Evolutionary conservation across 2,888 invertebrate species (phyloP).

Genomic region (Sylvicola cinctus): DNA sequence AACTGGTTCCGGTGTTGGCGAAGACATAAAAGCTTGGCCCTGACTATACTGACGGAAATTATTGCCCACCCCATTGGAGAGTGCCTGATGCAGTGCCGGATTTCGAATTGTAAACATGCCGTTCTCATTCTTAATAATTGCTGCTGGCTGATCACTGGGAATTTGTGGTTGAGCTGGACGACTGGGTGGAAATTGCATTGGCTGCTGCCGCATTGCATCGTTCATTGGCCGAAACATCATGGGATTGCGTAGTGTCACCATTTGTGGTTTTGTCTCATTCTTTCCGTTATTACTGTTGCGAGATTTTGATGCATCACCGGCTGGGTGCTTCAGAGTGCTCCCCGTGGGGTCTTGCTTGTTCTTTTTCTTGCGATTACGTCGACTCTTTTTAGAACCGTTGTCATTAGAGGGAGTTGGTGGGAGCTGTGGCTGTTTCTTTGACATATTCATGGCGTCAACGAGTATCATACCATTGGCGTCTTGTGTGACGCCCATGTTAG

Average conservation of each 20-base stretch:
- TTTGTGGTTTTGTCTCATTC: conserved; percentile 26
- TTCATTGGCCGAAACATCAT: conserved; percentile 42
- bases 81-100: conserved; percentile 29
- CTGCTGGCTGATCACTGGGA: conserved; percentile 30
- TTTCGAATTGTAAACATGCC: conserved; percentile 74
- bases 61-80: too few relatives aligned
- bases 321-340: conserved; percentile 3
- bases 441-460: conserved; percentile 16
- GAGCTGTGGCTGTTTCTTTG: not conserved
- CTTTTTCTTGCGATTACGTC: conserved; percentile 25
- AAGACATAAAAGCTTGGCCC: conserved; percentile 8
- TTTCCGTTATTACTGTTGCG: conserved; percentile 18
- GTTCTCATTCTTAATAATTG: conserved; percentile 46
- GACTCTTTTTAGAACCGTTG: conserved; percentile 33
- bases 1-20: not conserved
- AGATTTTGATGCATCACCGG: conserved; percentile 3
- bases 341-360: conserved; percentile 8
- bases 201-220: conserved; percentile 31
- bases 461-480: conserved; percentile 21
- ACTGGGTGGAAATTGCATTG: conserved; percentile 21
- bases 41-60: conserved; percentile 7
- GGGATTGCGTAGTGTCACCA: conserved; percentile 60
- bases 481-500: conserved; percentile 8
- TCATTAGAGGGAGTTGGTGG: conserved; percentile 10
- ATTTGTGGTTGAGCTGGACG: conserved; percentile 5